These are phyloP conservation scores for Tenthredo mesomela DNA, from an alignment of 2,888 invertebrate species.

Conservation along the genomic window DNA sequence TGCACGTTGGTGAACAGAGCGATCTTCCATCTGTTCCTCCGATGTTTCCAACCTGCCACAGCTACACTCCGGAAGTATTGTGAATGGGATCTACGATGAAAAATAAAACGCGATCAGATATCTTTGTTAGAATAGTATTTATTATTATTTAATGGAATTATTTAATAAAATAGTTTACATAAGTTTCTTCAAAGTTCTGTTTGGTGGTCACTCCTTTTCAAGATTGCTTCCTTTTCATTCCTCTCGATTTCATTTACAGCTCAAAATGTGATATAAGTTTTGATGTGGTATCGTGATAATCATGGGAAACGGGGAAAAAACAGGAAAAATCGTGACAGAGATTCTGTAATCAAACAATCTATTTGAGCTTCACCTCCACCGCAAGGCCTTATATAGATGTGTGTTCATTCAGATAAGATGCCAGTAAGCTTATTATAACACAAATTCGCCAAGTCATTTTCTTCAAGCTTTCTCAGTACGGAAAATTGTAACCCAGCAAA, in stretches of 20 bases:
- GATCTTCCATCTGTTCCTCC: conserved; percentile 89
- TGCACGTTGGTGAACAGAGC: conserved; percentile 90
- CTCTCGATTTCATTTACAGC: neutral
- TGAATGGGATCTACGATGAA: neutral
- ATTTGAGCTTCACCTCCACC: too few relatives aligned
- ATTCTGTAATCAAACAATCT: too few relatives aligned
- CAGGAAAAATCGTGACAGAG: too few relatives aligned
- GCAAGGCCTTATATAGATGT: too few relatives aligned
- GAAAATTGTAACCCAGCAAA: too few relatives aligned
- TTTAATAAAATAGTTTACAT: neutral
- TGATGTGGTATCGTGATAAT: neutral
- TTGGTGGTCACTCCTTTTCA: neutral
- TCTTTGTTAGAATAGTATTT: neutral
- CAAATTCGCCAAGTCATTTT: too few relatives aligned
- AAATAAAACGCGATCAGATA: neutral
- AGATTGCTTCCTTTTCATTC: neutral
- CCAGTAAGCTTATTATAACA: too few relatives aligned
- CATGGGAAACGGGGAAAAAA: too few relatives aligned
- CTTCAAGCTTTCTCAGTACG: too few relatives aligned
- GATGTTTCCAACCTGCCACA: conserved; percentile 89
- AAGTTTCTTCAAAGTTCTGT: neutral
- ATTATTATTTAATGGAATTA: neutral
- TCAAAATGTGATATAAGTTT: neutral
- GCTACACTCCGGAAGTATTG: conserved; percentile 78
- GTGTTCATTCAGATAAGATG: too few relatives aligned